These are phyloP conservation scores for Cephalopachus bancanus DNA, from an alignment of 2,797 vertebrate genomes.

Conservation along the genomic window DNA sequence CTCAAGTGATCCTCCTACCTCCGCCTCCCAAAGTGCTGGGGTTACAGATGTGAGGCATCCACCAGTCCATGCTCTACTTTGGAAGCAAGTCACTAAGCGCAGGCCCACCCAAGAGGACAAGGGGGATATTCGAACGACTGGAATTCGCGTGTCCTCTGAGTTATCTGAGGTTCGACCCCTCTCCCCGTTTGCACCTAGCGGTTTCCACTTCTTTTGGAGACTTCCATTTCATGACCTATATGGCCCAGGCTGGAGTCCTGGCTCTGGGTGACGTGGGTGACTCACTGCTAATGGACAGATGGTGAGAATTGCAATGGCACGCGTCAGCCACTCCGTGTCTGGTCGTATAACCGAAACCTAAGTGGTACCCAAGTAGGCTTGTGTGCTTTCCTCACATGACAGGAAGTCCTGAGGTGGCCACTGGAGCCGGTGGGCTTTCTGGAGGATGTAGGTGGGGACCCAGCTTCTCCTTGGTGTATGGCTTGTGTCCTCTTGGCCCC, in stretches of 20 bases:
- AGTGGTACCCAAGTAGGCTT: background rate
- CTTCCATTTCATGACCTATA: background rate
- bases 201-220: background rate
- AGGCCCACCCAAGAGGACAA: background rate
- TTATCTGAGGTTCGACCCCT: background rate
- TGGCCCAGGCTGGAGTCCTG: background rate
- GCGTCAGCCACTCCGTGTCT: fast-evolving
- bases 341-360: background rate
- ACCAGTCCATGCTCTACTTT: too few relatives aligned
- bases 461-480: background rate
- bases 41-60: too few relatives aligned
- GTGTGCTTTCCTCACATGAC: background rate
- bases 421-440: background rate
- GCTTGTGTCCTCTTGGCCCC: background rate
- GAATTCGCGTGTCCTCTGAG: background rate
- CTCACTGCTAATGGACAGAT: background rate
- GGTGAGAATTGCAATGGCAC: fast-evolving
- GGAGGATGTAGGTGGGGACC: background rate
- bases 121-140: fast-evolving
- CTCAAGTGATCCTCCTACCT: too few relatives aligned
- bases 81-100: background rate
- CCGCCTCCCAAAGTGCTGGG: too few relatives aligned
- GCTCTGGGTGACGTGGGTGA: background rate
- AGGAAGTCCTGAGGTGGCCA: background rate
- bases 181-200: background rate